Conservation (phyloP, 2,888 invertebrate genomes). For the Drosophila nr. fundita region DNA sequence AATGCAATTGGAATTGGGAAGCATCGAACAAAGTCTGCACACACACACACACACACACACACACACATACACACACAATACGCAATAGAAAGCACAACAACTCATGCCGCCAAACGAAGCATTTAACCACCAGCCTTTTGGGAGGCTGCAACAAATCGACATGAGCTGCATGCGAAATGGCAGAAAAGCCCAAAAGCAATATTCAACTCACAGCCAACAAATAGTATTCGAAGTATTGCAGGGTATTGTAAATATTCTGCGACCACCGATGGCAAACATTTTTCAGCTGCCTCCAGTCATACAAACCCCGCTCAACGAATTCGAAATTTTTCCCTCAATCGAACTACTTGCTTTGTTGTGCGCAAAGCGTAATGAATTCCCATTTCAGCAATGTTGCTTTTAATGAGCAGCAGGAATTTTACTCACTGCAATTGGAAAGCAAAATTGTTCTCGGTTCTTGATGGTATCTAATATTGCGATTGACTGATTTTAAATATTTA, state of each 20-base stretch:
- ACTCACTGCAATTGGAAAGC: neutral
- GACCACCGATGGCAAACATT: conserved; percentile 38
- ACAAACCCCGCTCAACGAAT: conserved; percentile 52
- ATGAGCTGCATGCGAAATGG: conserved; percentile 65
- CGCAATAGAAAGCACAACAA: conserved; percentile 11
- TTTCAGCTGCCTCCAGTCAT: conserved; percentile 50
- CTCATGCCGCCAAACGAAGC: neutral
- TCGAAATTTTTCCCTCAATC: conserved; percentile 25
- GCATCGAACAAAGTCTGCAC: neutral
- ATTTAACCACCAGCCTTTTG: conserved; percentile 9
- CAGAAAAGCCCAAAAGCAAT: conserved; percentile 59
- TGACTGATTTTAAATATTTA: neutral
- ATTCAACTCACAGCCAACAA: conserved; percentile 48
- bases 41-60: conserved; percentile 25
- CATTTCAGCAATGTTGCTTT: conserved; percentile 29
- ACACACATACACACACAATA: conserved; percentile 18
- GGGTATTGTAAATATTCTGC: conserved; percentile 48
- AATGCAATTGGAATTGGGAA: conserved; percentile 68
- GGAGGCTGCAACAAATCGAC: conserved; percentile 14
- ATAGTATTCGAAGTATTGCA: conserved; percentile 28
- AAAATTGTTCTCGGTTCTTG: neutral
- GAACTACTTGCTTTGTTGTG: conserved; percentile 20
- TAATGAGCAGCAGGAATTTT: conserved; percentile 43
- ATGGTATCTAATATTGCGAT: neutral
- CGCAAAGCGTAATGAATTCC: conserved; percentile 33